Evolutionary conservation across 2,797 vertebrate species (phyloP), one percentile per base, ranked within the genome.

Genomic region (Aselliscus stoliczkanus): DNA sequence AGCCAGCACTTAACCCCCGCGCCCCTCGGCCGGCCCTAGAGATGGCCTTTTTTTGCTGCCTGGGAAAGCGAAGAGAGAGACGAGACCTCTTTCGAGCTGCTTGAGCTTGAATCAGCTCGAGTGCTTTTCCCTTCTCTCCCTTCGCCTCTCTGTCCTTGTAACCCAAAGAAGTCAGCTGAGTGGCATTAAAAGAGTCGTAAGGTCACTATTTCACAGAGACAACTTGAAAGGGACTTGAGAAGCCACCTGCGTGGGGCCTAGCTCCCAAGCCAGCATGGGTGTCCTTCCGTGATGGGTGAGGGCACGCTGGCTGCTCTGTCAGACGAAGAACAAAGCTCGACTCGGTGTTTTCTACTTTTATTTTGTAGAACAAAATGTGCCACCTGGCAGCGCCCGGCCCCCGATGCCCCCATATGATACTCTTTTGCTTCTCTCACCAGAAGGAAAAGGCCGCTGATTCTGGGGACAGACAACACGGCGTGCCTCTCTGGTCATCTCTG

Each of bases 291-390:
- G 79, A 20, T 1, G 5, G 0, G 4, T 25, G 42, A 29, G 64
- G 39, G 18, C 6, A 0, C 9, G 5, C 31, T 0, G 1, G 10
- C 65, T 37, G 17, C 64, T 44, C 42, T 56, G 18, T 0, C 0
- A 0, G 23, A 81, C 14, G 52, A 79, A 86, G 82, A 88, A 88
- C 60, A 81, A 42, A 42, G 39, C 56, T 81, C 5, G 5, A 72
- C 18, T 39, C 27, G 0, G 11, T 18, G 15, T 88, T 70, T 79
- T 79, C 67, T 86, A 34, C 58, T 86, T 97, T 97, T 96, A 96
- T 96, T 97, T 93, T 94, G 77, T 44, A 90, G 77, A 81, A 84
- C 67, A 72, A 80, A 64, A 34, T 4, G 5, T 37, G 79, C 50
- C 44, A 23, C 34, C 58, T 15, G 21, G 64, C 27, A 88, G 23